Base-by-base conservation (phyloP, 2,797 vertebrate genomes). In the Denticeps clupeoides region DNA sequence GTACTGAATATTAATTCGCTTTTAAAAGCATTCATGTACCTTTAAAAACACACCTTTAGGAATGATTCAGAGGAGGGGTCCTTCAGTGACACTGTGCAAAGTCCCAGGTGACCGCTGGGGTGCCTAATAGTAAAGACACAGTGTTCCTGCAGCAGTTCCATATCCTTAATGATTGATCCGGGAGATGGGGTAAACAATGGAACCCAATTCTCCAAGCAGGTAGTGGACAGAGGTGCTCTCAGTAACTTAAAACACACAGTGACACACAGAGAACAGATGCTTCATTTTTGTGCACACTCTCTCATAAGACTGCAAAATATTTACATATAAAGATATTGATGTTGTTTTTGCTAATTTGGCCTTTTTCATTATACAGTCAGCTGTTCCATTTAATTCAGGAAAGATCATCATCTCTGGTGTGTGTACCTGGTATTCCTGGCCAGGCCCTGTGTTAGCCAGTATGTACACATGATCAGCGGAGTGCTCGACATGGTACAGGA, bases 401-500 rank as follows among this genome's bases (percentile, higher is more conserved):
- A n/a, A n/a, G n/a, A n/a, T n/a, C n/a, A n/a, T n/a, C n/a, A n/a
- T n/a, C n/a, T n/a, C n/a, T 6, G 12, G 11, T 46, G 10, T 31
- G 7, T 49, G 63, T 78, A 95, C 95, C 90, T 96, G 89, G 63
- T 97, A 99, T 64, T 93, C 92, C 49, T 82, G 67, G 35, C 80
- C 83, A 7, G 84, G 77, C 25, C 88, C 89, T 0, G 87, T 82
- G 23, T 87, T 93, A 45, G 89, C 85, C 40, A 97, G 85, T 55
- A 98, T 84, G 69, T 90, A 89, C 6, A 97, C 60, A 26, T 72
- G 60, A 0, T 74, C 67, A 41, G 78, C 77, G 60, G 85, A 87
- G 66, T 97, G 95, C 55, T 99, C 93, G 7, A 89, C 55, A 0
- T 92, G 84, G 73, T 97, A 99, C 51, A 92, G 61, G 3, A 97